A percentile compares a stretch with the other conserved stretches of the same genome.
These are phyloP conservation scores for Tyrophagus putrescentiae DNA, from an alignment of 1,140 invertebrate genomes.

Conservation along the genomic window DNA sequence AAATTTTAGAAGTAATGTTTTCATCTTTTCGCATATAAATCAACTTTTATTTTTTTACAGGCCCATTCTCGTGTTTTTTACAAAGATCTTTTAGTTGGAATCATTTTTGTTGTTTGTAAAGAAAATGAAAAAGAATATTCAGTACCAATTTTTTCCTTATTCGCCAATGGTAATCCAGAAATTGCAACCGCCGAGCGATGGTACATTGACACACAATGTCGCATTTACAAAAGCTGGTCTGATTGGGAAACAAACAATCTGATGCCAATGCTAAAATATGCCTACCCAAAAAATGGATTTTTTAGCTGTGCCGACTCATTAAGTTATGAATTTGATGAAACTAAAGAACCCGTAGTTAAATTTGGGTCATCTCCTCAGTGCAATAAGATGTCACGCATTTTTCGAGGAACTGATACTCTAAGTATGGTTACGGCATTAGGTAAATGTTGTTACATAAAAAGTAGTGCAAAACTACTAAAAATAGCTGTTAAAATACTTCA, in stretches of 20 bases:
- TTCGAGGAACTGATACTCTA: not conserved
- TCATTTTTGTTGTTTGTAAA: not conserved
- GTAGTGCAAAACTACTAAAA: no score
- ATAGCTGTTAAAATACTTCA: no score
- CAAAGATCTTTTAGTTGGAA: not conserved
- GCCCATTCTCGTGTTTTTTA: no score
- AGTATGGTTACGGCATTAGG: not conserved
- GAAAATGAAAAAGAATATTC: not conserved
- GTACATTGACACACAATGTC: not conserved
- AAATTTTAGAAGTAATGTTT: conserved; percentile 1
- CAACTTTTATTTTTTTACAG: no score
- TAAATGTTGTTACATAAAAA: no score
- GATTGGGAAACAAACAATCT: conserved; percentile 8
- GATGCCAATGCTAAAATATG: not conserved
- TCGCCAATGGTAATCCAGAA: not conserved
- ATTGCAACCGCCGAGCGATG: not conserved
- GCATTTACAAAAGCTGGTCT: not conserved
- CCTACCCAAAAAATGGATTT: not conserved
- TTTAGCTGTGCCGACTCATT: not conserved
- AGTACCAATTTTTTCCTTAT: not conserved
- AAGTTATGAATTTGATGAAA: not conserved
- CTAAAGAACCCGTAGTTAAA: conserved; percentile 4
- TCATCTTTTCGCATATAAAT: no score
- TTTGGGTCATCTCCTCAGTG: not conserved
- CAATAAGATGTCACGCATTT: not conserved